Base-by-base conservation (phyloP, 1,140 invertebrate species). In the Tribolium madens region DNA sequence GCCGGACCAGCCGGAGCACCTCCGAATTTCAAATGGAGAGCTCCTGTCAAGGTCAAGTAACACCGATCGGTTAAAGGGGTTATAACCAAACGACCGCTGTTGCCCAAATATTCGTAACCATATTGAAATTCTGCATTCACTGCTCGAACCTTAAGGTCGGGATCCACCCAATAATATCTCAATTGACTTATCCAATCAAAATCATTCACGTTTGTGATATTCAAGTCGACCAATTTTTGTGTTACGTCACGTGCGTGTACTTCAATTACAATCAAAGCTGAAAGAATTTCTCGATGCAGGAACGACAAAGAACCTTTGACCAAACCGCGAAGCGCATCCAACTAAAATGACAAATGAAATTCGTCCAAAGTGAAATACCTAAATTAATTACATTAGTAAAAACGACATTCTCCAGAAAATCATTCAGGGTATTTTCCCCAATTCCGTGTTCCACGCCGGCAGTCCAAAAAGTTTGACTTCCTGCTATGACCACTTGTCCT, bases 81-180 rank as follows among this genome's bases (percentile, higher is more conserved):
- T 79, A 96, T 96, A 0, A 96, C 96, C 14, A 98, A 88, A 57
- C 96, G 90, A 3, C 93, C 92, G 7, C 93, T 93, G 83, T 97
- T 97, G 1, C 96, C 96, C 14, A 98, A 87, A 85, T 98, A 99
- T 84, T 99, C 97, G 84, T 98, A 98, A 12, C 96, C 96, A 84
- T 98, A 98, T 12, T 90, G 89, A 77, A 98, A 91, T 80, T 92
- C 92, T 0, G 95, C 94, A 85, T 98, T 97, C 80, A 95, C 83
- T 5, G 84, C 84, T 42, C 84, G 36, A 1, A 84, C 84, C 78
- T 84, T 85, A 68, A 85, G 87, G 7, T 87, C 81, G 1, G 88
- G 85, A 3, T 91, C 86, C 42, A 90, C 84, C 90, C 91, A 92
- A 80, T 93, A 93, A 81, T 92, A 93, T 71, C 88, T 87, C 1